Conservation (phyloP, 2,797 vertebrate species). For the Nannoperca obscura region DNA sequence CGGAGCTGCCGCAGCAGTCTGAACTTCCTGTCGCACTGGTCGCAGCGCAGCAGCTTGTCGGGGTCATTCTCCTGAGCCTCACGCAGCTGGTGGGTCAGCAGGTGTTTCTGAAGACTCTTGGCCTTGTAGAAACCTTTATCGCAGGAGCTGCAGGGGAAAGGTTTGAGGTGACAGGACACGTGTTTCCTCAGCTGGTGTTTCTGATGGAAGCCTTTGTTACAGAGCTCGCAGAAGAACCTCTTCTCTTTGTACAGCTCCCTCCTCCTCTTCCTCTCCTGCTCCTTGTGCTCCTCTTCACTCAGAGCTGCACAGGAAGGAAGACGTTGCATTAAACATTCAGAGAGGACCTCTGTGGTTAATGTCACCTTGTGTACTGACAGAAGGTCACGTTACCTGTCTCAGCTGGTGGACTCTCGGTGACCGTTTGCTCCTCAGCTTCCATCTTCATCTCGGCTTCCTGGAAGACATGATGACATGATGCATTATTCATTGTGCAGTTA, state of each 20-base stretch:
- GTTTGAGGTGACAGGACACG: constrained; percentile 64
- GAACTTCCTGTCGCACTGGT: constrained; percentile 70
- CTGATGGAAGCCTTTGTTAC: constrained; percentile 76
- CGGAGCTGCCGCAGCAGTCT: constrained; percentile 61
- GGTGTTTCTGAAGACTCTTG: constrained; percentile 62
- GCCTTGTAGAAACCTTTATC: constrained; percentile 77
- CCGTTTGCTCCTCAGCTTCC: not conserved
- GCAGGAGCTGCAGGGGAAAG: constrained; percentile 72
- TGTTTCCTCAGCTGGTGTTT: constrained; percentile 76
- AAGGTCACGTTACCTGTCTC: constrained; percentile 1
- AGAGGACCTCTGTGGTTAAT: not conserved
- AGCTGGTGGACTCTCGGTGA: constrained; percentile 7
- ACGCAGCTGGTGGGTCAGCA: constrained; percentile 60
- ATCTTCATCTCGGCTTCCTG: constrained; percentile 30
- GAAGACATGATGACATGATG: not conserved
- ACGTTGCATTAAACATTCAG: not conserved
- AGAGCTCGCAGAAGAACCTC: constrained; percentile 77
- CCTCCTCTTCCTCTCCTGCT: constrained; percentile 63
- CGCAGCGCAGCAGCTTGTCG: constrained; percentile 65
- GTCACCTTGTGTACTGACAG: not conserved
- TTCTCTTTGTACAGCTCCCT: constrained; percentile 77
- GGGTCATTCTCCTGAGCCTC: constrained; percentile 69
- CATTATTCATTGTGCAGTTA: too few relatives aligned
- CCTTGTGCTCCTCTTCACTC: constrained; percentile 60
- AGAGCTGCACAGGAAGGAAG: constrained; percentile 21